Evolutionary conservation across 2,797 vertebrate species (phyloP), one percentile per base, ranked within the genome.

Genomic region (Mycteria americana): DNA sequence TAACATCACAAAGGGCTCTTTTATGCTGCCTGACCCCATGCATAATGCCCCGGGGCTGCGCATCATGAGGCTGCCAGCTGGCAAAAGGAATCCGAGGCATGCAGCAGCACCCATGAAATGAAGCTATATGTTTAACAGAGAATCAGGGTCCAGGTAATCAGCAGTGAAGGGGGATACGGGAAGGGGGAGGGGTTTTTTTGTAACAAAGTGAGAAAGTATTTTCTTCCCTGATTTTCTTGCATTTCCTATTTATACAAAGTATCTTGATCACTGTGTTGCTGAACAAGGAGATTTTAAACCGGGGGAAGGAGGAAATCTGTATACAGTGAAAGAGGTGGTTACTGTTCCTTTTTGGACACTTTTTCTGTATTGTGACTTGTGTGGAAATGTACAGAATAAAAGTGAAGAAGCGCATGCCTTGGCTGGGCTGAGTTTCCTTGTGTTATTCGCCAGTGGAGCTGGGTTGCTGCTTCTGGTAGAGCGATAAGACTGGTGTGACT

Each of bases 381-480:
- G 89, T 98, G 98, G 95, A 98, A 97, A 98, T 97, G 94, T 98
- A 97, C 93, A 98, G 97, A 98, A 98, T 98, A 98, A 98, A 98
- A 97, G 76, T 64, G 94, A 98, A 97, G 92, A 97, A 96, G 93
- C 11, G 54, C 64, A 97, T 87, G 86, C 62, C 51, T 92, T 76
- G 87, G 69, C 88, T 95, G 89, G 68, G 79, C 91, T 87, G 86
- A 83, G 79, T 95, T 96, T 96, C 57, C 89, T 97, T 94, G 60
- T 96, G n/a, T 97, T 78, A 60, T 91, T 95, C 91, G n/a, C 73
- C 67, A 79, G 56, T 9, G 67, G 65, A 91, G 24, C 64, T 68
- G 75, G 12, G 37, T 50, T 64, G 25, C 67, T 67, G 24, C 43
- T 74, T 65, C 84, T 88, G 81, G 25, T 43, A 59, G 43, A 69